Conservation (phyloP, 2,113 vertebrate genomes). For the Nothoprocta perdicaria region DNA sequence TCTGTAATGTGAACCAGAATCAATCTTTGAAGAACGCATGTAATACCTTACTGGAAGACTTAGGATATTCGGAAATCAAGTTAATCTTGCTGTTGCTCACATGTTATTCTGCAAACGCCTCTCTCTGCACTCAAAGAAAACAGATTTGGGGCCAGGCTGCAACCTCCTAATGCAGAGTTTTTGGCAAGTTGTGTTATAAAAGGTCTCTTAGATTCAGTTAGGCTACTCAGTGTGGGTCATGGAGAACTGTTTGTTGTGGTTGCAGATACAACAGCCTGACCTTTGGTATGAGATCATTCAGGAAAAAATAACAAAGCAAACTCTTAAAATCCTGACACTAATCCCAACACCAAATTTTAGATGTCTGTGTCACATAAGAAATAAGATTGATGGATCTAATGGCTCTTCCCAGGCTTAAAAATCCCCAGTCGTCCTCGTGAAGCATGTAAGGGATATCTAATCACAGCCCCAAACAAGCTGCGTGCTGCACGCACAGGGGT, state of each 20-base stretch:
- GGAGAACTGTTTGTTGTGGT: background rate
- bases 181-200: background rate
- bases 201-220: background rate
- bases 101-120: background rate
- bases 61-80: background rate
- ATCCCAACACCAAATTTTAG: background rate
- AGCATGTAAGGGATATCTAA: background rate
- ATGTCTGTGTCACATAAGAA: background rate
- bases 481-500: background rate
- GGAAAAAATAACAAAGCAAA: background rate
- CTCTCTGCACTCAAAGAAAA: background rate
- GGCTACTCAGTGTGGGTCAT: background rate
- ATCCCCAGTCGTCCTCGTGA: background rate
- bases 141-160: background rate
- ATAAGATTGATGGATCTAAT: background rate
- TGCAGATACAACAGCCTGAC: background rate
- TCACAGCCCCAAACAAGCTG: constrained; percentile 9
- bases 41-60: background rate
- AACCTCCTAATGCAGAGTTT: background rate
- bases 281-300: background rate
- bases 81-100: background rate
- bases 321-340: background rate
- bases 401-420: background rate
- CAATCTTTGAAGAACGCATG: background rate
- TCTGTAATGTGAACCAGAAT: background rate